Conservation (phyloP, 2,113 vertebrate species). For the Gracilinanus agilis region DNA sequence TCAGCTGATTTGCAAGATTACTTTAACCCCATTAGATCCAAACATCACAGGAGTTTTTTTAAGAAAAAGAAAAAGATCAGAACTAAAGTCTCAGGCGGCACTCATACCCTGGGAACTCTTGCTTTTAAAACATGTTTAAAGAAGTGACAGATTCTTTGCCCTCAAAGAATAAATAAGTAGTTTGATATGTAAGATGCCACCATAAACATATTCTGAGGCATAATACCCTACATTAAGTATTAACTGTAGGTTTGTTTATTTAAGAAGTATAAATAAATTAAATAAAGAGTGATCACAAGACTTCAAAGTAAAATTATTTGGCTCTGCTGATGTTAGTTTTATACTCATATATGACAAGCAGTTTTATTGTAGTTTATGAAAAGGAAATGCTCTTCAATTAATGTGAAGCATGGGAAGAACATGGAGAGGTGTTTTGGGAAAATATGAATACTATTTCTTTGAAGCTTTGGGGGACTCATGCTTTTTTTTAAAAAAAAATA, state of each 20-base stretch:
- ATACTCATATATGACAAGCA: constrained; percentile 79
- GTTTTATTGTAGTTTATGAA: constrained; percentile 52
- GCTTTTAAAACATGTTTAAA: constrained; percentile 45
- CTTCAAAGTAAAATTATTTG: constrained; percentile 66
- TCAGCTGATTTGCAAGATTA: not conserved
- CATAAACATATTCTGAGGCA: constrained; percentile 64
- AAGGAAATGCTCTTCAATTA: constrained; percentile 68
- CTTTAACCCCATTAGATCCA: not conserved
- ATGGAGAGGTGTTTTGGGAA: constrained; percentile 8
- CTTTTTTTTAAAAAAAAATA: not conserved
- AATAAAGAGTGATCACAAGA: constrained; percentile 71
- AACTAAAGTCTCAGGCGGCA: constrained; percentile 37
- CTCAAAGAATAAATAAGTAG: constrained; percentile 58
- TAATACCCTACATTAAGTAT: constrained; percentile 71
- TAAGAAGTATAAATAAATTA: constrained; percentile 70
- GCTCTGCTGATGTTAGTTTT: constrained; percentile 39
- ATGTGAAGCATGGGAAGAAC: constrained; percentile 70
- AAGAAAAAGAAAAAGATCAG: constrained; percentile 55
- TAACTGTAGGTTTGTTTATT: constrained; percentile 72
- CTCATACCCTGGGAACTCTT: constrained; percentile 29
- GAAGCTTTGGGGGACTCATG: constrained; percentile 65
- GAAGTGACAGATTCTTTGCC: constrained; percentile 58
- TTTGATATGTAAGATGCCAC: constrained; percentile 61
- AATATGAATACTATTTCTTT: constrained; percentile 65
- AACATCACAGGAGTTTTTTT: constrained; percentile 14